Base-by-base conservation (phyloP, 2,888 invertebrate genomes). In the Hermaeophaga mercurialis region DNA sequence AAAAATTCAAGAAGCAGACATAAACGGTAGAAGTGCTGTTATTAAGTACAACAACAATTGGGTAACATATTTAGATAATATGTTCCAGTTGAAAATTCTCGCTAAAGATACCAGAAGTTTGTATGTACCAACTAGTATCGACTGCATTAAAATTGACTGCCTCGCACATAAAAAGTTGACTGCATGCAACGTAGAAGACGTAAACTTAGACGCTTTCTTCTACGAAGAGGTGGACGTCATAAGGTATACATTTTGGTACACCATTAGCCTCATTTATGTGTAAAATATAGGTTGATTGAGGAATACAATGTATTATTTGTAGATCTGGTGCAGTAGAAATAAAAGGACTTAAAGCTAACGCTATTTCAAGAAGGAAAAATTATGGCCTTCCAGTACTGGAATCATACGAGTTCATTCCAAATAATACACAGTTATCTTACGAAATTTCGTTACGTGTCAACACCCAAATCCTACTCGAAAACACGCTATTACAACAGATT, bases 11-110 rank as follows among this genome's bases (percentile, higher is more conserved):
- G 58, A 63, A 14, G 71, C 70, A 49, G 61, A 69, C 39, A 28
- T 48, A 9, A 56, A 39, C 9, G 64, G 53, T 8, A 46, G 59
- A 26, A 33, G 38, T 17, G 71, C 59, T 3, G 44, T 54, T 33
- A 62, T 72, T 6, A 44, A 38, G 28, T 72, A 70, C 70, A 54
- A 59, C 2, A 49, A 61, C 3, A 91, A 93, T 78, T 94, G 92
- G 92, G 87, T 92, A 9, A 84, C 91, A 0, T 94, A 91, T 76
- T 85, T 94, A 81, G 94, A 94, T 77, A 89, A 89, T 45, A 87
- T 94, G 85, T 80, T 94, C 9, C 94, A 94, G 77, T 83, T 90
- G 67, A 68, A 69, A 8, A 86, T 92, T 48, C 71, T 91, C 11
- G 83, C 85, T 8, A 79, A 83, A 31, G 85, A 87, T 63, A 84